phyloP scores from a whole-genome alignment of 2,888 invertebrate genomes.

The Rhamphomyia laevipes region DNA sequence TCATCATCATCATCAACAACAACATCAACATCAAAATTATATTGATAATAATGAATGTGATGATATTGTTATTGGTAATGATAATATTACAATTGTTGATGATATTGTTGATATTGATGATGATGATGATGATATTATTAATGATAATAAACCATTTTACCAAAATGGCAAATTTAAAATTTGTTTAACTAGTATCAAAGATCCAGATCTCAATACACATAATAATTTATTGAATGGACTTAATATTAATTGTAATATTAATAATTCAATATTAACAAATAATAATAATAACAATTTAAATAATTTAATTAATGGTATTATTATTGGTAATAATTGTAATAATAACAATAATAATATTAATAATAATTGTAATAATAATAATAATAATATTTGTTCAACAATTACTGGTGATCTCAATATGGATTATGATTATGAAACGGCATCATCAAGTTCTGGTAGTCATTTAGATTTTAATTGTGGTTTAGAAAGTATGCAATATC shows the following conservation, averaged over 20 bases:
- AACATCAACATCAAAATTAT: too few relatives aligned
- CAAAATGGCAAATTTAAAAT: slow-evolving; percentile 8
- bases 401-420: slow-evolving; percentile 10
- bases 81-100: neutral
- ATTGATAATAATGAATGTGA: too few relatives aligned
- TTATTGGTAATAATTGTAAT: too few relatives aligned
- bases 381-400: neutral
- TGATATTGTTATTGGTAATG: neutral
- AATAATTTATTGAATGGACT: neutral
- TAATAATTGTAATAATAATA: neutral
- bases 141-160: neutral
- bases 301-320: neutral
- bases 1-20: too few relatives aligned
- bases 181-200: slow-evolving; percentile 7
- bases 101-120: neutral
- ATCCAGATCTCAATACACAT: slow-evolving; percentile 9
- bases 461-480: slow-evolving; percentile 16
- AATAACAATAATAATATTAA: too few relatives aligned
- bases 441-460: slow-evolving; percentile 16
- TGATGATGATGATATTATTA: neutral
- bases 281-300: neutral
- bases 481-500: slow-evolving; percentile 12
- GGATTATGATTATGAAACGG: slow-evolving; percentile 12
- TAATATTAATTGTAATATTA: neutral
- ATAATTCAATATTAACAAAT: neutral